These are phyloP conservation scores for Tonatia bakeri DNA, from an alignment of 2,113 vertebrate genomes.

Conservation along the genomic window DNA sequence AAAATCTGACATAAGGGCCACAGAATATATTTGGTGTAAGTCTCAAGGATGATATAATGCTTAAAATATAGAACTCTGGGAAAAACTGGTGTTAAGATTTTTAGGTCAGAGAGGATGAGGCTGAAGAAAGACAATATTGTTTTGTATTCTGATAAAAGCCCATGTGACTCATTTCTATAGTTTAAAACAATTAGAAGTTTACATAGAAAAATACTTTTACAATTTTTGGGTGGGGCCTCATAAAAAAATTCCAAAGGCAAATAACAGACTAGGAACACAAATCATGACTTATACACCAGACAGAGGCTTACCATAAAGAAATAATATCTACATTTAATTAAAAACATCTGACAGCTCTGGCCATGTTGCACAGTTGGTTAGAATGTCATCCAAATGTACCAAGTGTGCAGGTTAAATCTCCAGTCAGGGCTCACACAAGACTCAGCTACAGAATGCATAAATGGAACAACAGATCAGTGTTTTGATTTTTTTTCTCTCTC, in stretches of 20 bases:
- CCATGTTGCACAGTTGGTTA: not conserved
- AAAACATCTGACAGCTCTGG: not conserved
- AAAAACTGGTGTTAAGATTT: not conserved
- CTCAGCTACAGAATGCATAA: not conserved
- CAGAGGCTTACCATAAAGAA: not conserved
- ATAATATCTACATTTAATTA: not conserved
- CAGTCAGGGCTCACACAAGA: not conserved
- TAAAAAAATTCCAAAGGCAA: not conserved
- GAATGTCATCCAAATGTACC: not conserved
- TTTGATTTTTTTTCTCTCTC: not conserved
- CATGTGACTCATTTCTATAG: not conserved
- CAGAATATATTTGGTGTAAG: constrained; percentile 5
- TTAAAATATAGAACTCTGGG: not conserved
- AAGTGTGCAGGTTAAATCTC: not conserved
- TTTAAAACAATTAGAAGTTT: not conserved
- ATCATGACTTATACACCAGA: not conserved
- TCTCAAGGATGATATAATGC: not conserved
- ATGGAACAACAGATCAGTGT: not conserved
- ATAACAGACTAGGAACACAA: not conserved
- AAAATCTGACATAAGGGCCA: not conserved
- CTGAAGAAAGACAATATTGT: not conserved
- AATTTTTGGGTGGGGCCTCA: not conserved
- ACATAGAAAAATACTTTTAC: not conserved
- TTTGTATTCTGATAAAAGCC: not conserved
- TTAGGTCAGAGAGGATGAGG: not conserved